Base-by-base conservation (phyloP, 2,888 invertebrate genomes). In the Ophioninae sp. region DNA sequence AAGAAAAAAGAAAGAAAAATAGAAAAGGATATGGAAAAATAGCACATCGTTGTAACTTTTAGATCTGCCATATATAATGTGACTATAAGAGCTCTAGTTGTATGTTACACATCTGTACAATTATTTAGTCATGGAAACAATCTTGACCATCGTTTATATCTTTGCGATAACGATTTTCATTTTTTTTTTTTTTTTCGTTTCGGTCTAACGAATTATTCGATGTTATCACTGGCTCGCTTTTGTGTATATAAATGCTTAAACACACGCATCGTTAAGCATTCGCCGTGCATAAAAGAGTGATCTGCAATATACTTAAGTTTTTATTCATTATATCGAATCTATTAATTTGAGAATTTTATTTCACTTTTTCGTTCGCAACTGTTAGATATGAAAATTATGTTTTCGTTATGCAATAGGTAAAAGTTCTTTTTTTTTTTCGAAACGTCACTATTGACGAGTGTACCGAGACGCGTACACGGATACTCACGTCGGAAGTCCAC, bases 241-340 rank as follows among this genome's bases (percentile, higher is more conserved):
- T 88, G 87, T 85, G 89, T 90, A 88, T 85, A 87, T 81, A 84
- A 37, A 83, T 88, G 87, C 84, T 88, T 87, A 80, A 87, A 84
- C n/a, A n/a, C n/a, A n/a, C n/a, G 85, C 87, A 87, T 86, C 86
- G 80, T 73, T 68, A 83, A 85, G 83, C 85, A 85, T 85, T n/a
- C 81, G 75, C 72, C 85, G 87, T 86, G 84, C 85, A 87, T 81
- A 79, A 86, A 85, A 89, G 87, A 89, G 89, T 91, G 90, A 91
- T 91, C 90, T 91, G 90, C 91, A 91, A 90, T 90, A 89, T 92
- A 91, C 92, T 92, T 91, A 91, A 91, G 89, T 90, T 88, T 83
- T 85, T 82, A 79, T 78, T 77, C 82, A 76, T 72, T 22, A 83
- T 76, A 30, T 72, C 80, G 84, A 83, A 78, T 73, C 61, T n/a